Conservation (phyloP, 2,113 vertebrate genomes). For the Colistium nudipinnis region DNA sequence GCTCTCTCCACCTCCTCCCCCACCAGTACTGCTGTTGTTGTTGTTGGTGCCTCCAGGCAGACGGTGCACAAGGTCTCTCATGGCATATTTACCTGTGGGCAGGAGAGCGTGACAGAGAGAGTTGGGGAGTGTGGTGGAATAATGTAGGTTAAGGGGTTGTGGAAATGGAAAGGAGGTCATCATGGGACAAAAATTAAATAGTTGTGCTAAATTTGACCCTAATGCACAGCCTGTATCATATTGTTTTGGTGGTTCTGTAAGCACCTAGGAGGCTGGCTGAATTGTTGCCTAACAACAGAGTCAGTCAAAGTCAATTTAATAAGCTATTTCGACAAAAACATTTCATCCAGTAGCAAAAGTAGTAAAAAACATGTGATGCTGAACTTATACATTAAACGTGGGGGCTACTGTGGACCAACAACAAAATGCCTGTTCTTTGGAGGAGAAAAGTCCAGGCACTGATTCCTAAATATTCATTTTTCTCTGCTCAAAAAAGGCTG, state of each 20-base stretch:
- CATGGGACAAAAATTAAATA: not conserved
- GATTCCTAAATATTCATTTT: not conserved
- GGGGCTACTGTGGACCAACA: not conserved
- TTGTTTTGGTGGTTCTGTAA: not conserved
- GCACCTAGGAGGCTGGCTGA: not conserved
- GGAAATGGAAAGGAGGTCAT: not conserved
- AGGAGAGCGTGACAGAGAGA: not conserved
- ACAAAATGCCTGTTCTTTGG: not conserved
- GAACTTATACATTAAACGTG: not conserved
- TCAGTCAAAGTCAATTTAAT: not conserved
- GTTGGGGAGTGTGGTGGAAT: not conserved
- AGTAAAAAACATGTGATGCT: not conserved
- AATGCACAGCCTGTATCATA: not conserved
- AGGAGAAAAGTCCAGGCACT: not conserved
- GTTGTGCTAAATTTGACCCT: not conserved
- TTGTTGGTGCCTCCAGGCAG: conserved; percentile 92
- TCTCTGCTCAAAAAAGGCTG: no score
- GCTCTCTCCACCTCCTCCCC: conserved; percentile 63
- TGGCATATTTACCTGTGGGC: conserved; percentile 91
- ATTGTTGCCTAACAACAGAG: not conserved
- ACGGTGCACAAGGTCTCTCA: conserved; percentile 96
- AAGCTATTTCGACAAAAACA: not conserved
- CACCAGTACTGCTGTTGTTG: conserved; percentile 66
- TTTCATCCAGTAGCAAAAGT: not conserved
- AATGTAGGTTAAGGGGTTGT: conserved; percentile 13